Base-by-base conservation (phyloP, 2,888 invertebrate species). In the Sussaba pulchella region DNA sequence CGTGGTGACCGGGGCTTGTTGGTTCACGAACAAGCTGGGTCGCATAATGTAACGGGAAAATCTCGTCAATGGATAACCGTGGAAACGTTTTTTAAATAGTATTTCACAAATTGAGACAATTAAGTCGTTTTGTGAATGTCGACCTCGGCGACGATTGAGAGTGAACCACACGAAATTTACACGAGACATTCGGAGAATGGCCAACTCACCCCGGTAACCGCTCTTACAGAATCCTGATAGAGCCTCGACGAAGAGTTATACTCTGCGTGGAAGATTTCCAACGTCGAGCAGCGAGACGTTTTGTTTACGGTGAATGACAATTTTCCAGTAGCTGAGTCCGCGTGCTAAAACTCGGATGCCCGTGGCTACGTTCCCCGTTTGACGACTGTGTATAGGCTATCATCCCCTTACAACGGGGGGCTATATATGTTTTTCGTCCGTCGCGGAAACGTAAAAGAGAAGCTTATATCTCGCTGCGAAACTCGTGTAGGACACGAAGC, bases 221-320 rank as follows among this genome's bases (percentile, higher is more conserved):
- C n/a, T n/a, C n/a, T n/a, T n/a, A n/a, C n/a, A n/a, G n/a, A n/a
- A n/a, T n/a, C n/a, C n/a, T n/a, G 61, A 41, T 43, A 24, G 61
- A 63, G n/a, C 61, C 21, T 63, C 21, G 43, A 43, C 21, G 5
- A 41, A 8, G 6, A 43, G 43, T 10, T 3, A 43, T 10, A 43
- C n/a, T n/a, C n/a, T n/a, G n/a, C n/a, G n/a, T n/a, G n/a, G n/a
- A n/a, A n/a, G n/a, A n/a, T n/a, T n/a, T n/a, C n/a, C n/a, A n/a
- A n/a, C n/a, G n/a, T 3, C 43, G 45, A 57, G n/a, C 21, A 14
- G 41, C 41, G 24, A 31, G 43, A 61, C 71, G 54, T 80, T 80
- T 80, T 71, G 75, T 71, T 71, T 67, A 67, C 54, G 47, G 36
- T 19, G 59, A 77, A 78, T 69, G 50, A 59, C 50, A 70, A 54